Base-by-base conservation (phyloP, 2,113 vertebrate genomes). In the Pagrus major region DNA sequence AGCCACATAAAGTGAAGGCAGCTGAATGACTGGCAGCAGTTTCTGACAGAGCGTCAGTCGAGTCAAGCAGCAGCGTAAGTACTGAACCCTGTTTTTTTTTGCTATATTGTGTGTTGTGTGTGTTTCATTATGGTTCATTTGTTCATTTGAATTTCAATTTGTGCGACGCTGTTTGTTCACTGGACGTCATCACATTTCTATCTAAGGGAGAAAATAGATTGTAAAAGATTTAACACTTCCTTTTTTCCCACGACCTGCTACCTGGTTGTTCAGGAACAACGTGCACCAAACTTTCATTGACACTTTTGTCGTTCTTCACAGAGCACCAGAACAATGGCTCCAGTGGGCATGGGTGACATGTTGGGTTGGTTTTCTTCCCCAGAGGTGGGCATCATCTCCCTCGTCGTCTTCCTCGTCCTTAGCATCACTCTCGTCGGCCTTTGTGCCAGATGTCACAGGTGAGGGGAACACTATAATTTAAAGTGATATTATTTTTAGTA, bases 261-360 rank as follows among this genome's bases (percentile, higher is more conserved):
- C n/a, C 64, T 54, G n/a, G 16, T 23, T 23, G 14, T 1, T 73
- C 0, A 6, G 27, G 9, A 44, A 56, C 7, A 29, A 10, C 11
- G 23, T n/a, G n/a, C n/a, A n/a, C n/a, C n/a, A n/a, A n/a, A n/a
- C n/a, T n/a, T n/a, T n/a, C n/a, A n/a, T 1, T 15, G 1, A 56
- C n/a, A 1, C 49, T 6, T 33, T 35, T 25, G 55, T 9, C 9
- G 1, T 39, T 63, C 16, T 42, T 37, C 5, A 41, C 33, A 91
- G 84, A 85, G 41, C 35, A 37, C 29, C 2, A 54, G 39, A 47
- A 81, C 64, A 14, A 94, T 94, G 93, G 92, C 93, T 89, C 88
- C 86, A 18, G 4, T 92, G 5, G 83, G 72, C 5, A 51, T 56
- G 78, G 77, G 73, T 10, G 25, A 10, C 20, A 46, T 35, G 49